A percentile compares a stretch with the other conserved stretches of the same genome.
These are phyloP conservation scores for Hapalemur alaotrensis DNA, from an alignment of 2,797 vertebrate species.

Conservation along the genomic window DNA sequence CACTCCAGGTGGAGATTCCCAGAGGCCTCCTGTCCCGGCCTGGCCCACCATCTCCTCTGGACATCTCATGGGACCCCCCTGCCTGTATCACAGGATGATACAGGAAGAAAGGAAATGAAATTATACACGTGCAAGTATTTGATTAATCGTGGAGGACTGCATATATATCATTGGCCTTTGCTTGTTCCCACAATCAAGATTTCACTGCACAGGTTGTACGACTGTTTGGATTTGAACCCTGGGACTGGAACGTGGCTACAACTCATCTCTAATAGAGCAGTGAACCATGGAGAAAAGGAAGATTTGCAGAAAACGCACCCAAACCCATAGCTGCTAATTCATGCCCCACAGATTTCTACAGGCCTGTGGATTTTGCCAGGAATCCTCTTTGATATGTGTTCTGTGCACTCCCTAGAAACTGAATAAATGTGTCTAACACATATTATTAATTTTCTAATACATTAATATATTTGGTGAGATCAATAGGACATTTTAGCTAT, in stretches of 20 bases:
- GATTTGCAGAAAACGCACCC: not conserved
- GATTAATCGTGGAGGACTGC: not conserved
- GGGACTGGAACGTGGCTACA: not conserved
- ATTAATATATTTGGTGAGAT: not conserved
- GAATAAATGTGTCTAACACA: not conserved
- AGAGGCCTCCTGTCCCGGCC: not conserved
- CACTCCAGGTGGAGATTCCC: not conserved
- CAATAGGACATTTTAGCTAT: not conserved
- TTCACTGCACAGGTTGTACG: not conserved
- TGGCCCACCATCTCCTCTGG: not conserved
- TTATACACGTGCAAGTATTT: not conserved
- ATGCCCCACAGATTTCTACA: not conserved
- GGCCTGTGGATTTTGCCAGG: not conserved
- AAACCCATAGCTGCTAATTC: not conserved
- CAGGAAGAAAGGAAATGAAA: not conserved
- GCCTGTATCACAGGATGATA: not conserved
- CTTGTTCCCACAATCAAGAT: not conserved
- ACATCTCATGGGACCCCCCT: not conserved
- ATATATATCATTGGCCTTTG: not conserved
- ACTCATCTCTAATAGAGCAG: not conserved
- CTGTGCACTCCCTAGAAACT: not conserved
- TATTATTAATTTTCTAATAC: not conserved
- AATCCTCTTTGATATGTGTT: not conserved
- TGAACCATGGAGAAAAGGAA: not conserved
- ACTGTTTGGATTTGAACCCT: not conserved